phyloP scores from a whole-genome alignment of 2,113 vertebrate genomes.

The Donacobius atricapilla region DNA sequence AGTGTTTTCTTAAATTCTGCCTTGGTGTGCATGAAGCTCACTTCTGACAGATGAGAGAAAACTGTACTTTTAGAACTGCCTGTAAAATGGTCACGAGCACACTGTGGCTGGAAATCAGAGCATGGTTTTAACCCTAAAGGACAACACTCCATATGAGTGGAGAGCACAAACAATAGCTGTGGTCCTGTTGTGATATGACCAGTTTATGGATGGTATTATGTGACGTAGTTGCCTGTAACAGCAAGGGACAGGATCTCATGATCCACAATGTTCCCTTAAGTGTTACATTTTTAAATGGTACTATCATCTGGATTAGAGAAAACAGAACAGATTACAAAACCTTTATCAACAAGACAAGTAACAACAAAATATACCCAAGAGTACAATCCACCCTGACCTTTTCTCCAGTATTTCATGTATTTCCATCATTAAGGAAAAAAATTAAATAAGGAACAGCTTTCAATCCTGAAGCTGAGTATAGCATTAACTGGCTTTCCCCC shows the following conservation, averaged over 20 bases:
- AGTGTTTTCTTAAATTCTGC: conserved; percentile 24
- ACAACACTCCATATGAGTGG: neutral
- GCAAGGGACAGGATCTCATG: accelerated
- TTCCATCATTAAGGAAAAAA: neutral
- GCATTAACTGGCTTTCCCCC: neutral
- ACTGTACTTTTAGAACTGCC: neutral
- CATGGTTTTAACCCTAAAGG: neutral
- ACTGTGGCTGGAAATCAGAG: neutral
- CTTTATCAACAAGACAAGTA: neutral
- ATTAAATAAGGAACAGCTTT: neutral
- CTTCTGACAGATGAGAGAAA: neutral
- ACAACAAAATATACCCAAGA: neutral
- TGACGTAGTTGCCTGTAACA: neutral
- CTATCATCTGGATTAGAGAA: neutral
- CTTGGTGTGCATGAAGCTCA: neutral
- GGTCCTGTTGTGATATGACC: neutral
- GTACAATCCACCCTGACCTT: neutral
- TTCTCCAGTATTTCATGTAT: neutral
- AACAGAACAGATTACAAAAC: neutral
- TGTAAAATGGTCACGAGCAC: neutral
- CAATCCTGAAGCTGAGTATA: neutral
- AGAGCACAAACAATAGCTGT: neutral
- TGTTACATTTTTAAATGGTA: neutral
- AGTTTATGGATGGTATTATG: neutral
- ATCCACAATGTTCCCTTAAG: neutral